Conservation (phyloP, 2,888 invertebrate species). For the Acleris literana region DNA sequence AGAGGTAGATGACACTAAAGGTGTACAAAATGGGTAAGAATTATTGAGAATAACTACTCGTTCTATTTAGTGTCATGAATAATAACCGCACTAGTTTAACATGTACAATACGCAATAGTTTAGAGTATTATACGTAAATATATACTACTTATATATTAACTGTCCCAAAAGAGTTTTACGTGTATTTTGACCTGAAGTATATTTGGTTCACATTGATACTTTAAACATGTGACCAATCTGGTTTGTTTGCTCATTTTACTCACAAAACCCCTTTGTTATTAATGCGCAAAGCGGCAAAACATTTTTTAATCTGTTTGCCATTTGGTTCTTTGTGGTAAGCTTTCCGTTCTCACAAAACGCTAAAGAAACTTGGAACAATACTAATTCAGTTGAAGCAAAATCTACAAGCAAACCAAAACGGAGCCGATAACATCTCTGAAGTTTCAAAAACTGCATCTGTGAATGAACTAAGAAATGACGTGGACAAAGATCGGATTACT, state of each 20-base stretch:
- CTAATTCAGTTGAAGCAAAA: conserved; percentile 16
- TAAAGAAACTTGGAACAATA: conserved; percentile 21
- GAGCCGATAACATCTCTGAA: conserved; percentile 27
- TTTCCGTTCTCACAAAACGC: conserved; percentile 24
- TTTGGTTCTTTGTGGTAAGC: conserved; percentile 29
- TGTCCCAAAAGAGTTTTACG: too few species aligned
- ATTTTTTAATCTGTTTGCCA: conserved; percentile 17
- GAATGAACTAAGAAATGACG: conserved; percentile 50
- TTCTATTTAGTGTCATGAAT: too few species aligned
- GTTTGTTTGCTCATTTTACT: neutral
- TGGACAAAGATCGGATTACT: conserved; percentile 50
- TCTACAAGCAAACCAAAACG: conserved; percentile 7
- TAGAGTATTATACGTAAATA: too few species aligned
- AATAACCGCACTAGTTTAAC: too few species aligned
- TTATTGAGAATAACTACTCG: too few species aligned
- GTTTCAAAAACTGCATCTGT: conserved; percentile 40
- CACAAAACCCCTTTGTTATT: neutral
- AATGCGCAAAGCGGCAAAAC: conserved; percentile 4
- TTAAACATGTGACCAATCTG: too few species aligned
- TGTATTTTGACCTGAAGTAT: too few species aligned
- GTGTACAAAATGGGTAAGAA: too few species aligned
- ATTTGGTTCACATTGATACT: too few species aligned
- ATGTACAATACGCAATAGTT: too few species aligned
- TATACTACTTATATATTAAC: too few species aligned
- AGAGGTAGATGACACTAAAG: too few species aligned